Percentiles rank a stretch among this genome's conserved stretches.
phyloP scores from a whole-genome alignment of 1,140 invertebrate genomes.

The Diplogasteroides magnus region DNA sequence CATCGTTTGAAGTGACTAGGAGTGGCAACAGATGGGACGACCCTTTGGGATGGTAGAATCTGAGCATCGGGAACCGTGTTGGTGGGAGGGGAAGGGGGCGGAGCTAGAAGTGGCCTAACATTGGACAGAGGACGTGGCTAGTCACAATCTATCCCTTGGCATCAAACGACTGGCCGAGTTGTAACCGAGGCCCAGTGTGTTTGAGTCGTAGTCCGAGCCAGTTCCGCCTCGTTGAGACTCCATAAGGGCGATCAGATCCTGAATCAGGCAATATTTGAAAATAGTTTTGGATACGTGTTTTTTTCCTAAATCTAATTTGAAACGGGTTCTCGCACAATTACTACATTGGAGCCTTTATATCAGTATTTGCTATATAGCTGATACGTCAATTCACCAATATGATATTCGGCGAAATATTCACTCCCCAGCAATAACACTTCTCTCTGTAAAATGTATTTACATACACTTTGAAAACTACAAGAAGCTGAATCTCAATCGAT shows the following conservation, averaged over 20 bases:
- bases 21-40: too few species aligned
- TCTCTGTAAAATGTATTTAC: neutral
- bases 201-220: constrained; percentile 25
- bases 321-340: neutral
- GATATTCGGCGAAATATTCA: neutral
- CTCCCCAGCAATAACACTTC: neutral
- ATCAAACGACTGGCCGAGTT: constrained; percentile 25
- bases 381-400: neutral
- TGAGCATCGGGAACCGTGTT: neutral
- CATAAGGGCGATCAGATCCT: constrained; percentile 27
- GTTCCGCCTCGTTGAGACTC: constrained; percentile 6
- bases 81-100: neutral
- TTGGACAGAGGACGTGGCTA: neutral
- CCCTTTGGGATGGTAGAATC: too few species aligned
- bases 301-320: neutral
- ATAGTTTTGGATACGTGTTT: neutral
- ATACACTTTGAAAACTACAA: neutral
- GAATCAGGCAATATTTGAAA: neutral
- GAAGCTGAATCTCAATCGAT: neutral
- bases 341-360: neutral
- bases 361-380: neutral
- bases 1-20: too few species aligned
- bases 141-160: constrained; percentile 19
- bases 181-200: constrained; percentile 24
- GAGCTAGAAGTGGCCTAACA: neutral